Base-by-base conservation (phyloP, 2,888 invertebrate species). In the Mesoligia furuncula region DNA sequence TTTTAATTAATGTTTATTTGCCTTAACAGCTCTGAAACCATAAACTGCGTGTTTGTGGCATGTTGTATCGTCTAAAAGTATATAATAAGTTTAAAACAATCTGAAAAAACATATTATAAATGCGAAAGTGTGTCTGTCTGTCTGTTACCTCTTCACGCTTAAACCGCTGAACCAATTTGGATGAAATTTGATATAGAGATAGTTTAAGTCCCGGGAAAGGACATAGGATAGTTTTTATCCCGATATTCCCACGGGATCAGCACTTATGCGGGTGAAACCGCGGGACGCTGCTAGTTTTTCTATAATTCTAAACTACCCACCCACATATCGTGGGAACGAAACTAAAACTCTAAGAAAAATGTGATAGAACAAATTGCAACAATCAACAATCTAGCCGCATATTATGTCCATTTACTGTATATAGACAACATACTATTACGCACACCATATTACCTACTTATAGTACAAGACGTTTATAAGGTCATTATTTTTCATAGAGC, bases 401-500 rank as follows among this genome's bases (percentile, higher is more conserved):
- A 80, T 77, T 83, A 85, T 81, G 81, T 36, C 84, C 77, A 83
- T 88, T 79, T 83, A 77, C 24, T 87, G 51, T 79, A 80, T 79
- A 87, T 81, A 85, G 87, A 65, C 81, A 87, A 67, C 79, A 73
- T 67, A 83, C 74, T 73, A 84, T 84, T 79, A 85, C 80, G 77
- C 73, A 83, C 79, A 77, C 67, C 65, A 59, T 61, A 67, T 73
- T 80, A 80, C 62, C 77, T 77, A 73, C 66, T 68, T 79, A 72
- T 73, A 67, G 62, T 73, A 69, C 42, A 11, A 77, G 73, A 54
- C 79, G 66, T 86, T 85, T 85, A 87, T 87, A 83, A 86, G 78
- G 77, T 74, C 73, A 80, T 87, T 85, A 84, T 88, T 88, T 88
- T 87, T 87, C 87, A 87, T 86, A 81, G 69, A 83, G 48, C 75